phyloP scores from a whole-genome alignment of 1,140 invertebrate species.

The Triops longicaudatus region DNA sequence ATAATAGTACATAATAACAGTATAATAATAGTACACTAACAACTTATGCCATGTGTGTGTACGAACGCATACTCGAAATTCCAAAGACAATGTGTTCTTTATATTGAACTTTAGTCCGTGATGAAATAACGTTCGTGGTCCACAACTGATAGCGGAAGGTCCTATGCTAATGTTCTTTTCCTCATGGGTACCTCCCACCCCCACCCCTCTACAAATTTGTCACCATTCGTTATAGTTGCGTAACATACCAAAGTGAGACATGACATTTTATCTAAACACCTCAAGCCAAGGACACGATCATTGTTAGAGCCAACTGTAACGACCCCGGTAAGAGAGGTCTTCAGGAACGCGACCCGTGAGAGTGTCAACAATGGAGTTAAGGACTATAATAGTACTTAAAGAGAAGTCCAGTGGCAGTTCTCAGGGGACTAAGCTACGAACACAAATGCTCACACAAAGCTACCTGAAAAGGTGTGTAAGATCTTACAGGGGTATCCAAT shows the following conservation, averaged over 20 bases:
- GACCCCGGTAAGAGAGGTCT: neutral
- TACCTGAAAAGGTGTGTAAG: neutral
- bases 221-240: neutral
- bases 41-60: too few relatives aligned
- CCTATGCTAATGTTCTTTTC: too few relatives aligned
- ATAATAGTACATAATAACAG: too few relatives aligned
- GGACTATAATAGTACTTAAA: neutral
- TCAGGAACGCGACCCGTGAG: neutral
- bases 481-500: neutral
- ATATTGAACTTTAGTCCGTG: too few relatives aligned
- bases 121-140: too few relatives aligned
- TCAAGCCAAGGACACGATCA: neutral
- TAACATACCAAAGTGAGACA: neutral
- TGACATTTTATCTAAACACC: neutral
- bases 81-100: too few relatives aligned
- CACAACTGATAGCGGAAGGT: too few relatives aligned
- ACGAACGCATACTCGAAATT: too few relatives aligned
- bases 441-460: neutral
- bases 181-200: too few relatives aligned
- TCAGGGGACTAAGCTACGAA: neutral
- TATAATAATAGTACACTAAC: too few relatives aligned
- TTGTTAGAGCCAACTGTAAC: neutral
- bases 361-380: neutral
- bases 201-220: too few relatives aligned
- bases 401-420: neutral